Conservation (phyloP, 2,888 invertebrate genomes). For the Mayetiola destructor region DNA sequence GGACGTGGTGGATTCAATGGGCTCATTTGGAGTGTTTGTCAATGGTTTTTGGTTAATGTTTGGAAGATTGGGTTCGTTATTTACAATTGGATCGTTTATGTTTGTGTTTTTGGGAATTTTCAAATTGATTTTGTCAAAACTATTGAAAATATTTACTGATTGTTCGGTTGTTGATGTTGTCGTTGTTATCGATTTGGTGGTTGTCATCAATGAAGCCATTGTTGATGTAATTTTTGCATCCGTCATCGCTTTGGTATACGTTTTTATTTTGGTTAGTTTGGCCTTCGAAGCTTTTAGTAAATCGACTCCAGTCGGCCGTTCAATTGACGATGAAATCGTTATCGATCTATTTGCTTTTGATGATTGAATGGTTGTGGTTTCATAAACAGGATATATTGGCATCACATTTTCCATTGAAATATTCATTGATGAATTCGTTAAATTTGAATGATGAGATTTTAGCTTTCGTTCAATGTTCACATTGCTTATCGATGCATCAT, state of each 20-base stretch:
- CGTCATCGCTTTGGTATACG: conserved; percentile 18
- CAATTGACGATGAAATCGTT: background rate
- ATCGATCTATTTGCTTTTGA: conserved; percentile 16
- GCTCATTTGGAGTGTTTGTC: background rate
- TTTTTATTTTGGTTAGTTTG: no score
- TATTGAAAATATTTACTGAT: background rate
- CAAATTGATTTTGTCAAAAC: no score
- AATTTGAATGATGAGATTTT: no score
- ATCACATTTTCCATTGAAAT: background rate
- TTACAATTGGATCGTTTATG: background rate
- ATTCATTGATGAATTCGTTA: background rate
- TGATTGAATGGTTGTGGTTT: background rate
- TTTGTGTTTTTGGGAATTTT: no score
- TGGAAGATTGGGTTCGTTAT: background rate
- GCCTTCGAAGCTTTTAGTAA: no score
- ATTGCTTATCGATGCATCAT: background rate
- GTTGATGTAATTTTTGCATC: conserved; percentile 13
- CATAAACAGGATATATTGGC: background rate
- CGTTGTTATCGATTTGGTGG: conserved; percentile 1
- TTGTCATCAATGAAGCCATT: background rate
- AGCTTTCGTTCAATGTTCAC: no score
- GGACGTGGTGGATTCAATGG: background rate
- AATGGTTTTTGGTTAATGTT: background rate
- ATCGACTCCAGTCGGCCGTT: no score
- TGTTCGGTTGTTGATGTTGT: background rate